Conservation (phyloP, 1,140 invertebrate species). For the Rhopalosiphum maidis region DNA sequence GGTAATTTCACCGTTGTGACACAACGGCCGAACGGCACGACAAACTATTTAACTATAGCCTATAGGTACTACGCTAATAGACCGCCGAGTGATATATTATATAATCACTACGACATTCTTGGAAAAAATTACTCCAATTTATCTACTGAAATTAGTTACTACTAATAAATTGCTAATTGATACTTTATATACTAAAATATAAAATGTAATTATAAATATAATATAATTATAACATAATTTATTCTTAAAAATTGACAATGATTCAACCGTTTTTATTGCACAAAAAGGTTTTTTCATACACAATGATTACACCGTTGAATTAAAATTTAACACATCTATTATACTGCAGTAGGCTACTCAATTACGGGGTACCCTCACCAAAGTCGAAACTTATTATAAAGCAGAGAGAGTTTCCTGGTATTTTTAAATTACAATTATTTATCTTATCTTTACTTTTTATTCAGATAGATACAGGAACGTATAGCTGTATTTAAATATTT, state of each 20-base stretch:
- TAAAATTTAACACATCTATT: background rate
- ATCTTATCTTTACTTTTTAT: conserved; percentile 6
- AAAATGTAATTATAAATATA: background rate
- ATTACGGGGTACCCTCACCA: background rate
- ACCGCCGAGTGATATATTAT: too few relatives aligned
- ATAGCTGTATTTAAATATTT: background rate
- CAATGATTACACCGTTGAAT: background rate
- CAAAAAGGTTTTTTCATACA: background rate
- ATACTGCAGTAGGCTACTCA: background rate
- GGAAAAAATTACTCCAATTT: background rate
- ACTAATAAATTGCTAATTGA: too few relatives aligned
- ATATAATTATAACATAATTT: background rate
- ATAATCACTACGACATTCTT: background rate
- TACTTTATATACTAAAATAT: background rate
- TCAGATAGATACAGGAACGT: background rate
- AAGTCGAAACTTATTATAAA: conserved; percentile 8
- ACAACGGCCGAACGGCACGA: too few relatives aligned
- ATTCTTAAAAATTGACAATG: background rate
- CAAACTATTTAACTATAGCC: too few relatives aligned
- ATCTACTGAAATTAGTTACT: background rate
- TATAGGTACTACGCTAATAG: too few relatives aligned
- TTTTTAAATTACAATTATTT: background rate
- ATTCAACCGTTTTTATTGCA: background rate
- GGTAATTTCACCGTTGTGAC: too few relatives aligned
- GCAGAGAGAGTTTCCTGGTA: background rate